A percentile compares a stretch with the other conserved stretches of the same genome.
phyloP scores from a whole-genome alignment of 2,797 vertebrate species.

The Phoeniculus purpureus region DNA sequence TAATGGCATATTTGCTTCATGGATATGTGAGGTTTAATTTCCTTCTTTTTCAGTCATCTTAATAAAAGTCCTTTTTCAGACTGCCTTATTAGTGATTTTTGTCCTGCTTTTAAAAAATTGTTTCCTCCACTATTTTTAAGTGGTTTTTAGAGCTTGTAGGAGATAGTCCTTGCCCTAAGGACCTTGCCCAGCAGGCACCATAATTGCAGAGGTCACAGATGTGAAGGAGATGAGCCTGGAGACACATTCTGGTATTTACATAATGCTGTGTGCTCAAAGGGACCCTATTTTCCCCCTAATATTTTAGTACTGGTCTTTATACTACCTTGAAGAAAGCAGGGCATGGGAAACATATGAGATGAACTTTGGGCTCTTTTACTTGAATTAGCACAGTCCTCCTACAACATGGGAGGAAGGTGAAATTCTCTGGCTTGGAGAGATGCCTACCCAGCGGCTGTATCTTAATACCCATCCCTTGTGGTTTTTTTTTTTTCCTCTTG shows the following conservation, averaged over 20 bases:
- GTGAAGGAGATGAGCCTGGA: background rate
- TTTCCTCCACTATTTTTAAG: background rate
- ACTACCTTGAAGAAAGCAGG: background rate
- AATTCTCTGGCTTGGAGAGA: background rate
- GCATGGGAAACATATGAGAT: background rate
- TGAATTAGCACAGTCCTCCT: background rate
- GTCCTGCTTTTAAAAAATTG: background rate
- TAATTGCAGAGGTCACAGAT: background rate
- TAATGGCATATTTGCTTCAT: background rate
- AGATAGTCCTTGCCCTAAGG: background rate
- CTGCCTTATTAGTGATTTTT: background rate
- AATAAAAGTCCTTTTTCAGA: background rate
- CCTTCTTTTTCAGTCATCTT: background rate
- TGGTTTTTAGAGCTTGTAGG: background rate
- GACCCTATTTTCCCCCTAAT: background rate
- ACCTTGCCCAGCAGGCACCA: background rate
- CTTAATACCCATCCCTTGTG: background rate
- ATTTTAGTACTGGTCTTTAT: background rate
- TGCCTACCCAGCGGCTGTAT: background rate
- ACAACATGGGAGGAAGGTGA: background rate
- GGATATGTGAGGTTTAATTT: background rate
- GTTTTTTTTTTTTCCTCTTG: background rate
- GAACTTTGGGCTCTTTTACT: background rate
- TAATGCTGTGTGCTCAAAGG: background rate
- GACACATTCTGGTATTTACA: background rate